These are phyloP conservation scores for Xerus inauris DNA, from an alignment of 2,113 vertebrate genomes.

Conservation along the genomic window DNA sequence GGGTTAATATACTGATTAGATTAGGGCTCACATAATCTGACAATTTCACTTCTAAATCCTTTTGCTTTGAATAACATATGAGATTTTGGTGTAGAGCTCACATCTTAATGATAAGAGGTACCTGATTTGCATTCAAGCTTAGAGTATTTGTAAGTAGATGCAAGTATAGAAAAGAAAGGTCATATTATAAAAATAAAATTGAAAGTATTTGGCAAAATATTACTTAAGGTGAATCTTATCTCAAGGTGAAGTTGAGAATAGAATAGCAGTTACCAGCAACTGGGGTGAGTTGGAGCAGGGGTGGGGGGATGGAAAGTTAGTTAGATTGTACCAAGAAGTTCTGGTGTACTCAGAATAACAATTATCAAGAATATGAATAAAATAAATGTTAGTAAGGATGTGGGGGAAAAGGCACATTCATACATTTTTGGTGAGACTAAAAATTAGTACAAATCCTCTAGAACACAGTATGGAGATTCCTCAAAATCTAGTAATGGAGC, in stretches of 20 bases:
- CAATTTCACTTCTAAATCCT: too few relatives aligned
- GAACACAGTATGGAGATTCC: too few relatives aligned
- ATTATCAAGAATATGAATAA: background rate
- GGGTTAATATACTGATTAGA: too few relatives aligned
- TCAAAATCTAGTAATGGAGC: too few relatives aligned
- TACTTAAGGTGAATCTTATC: background rate
- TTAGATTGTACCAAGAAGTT: background rate
- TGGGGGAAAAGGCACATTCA: too few relatives aligned
- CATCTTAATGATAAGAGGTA: background rate
- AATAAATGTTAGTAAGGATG: background rate
- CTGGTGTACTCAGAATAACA: background rate
- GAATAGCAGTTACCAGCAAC: background rate
- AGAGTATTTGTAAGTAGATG: background rate
- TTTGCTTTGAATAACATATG: too few relatives aligned
- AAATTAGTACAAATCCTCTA: too few relatives aligned
- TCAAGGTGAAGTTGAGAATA: background rate
- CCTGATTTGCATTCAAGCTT: background rate
- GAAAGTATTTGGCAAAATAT: background rate
- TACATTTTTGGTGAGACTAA: too few relatives aligned
- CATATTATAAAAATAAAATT: background rate
- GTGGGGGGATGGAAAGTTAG: background rate
- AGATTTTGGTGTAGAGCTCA: too few relatives aligned
- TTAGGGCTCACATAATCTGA: too few relatives aligned
- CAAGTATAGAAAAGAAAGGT: background rate
- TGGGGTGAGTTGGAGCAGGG: background rate